Evolutionary conservation across 1,140 invertebrate species (phyloP), one percentile per base, ranked within the genome.

Genomic region (Sycophaga agraensis): DNA sequence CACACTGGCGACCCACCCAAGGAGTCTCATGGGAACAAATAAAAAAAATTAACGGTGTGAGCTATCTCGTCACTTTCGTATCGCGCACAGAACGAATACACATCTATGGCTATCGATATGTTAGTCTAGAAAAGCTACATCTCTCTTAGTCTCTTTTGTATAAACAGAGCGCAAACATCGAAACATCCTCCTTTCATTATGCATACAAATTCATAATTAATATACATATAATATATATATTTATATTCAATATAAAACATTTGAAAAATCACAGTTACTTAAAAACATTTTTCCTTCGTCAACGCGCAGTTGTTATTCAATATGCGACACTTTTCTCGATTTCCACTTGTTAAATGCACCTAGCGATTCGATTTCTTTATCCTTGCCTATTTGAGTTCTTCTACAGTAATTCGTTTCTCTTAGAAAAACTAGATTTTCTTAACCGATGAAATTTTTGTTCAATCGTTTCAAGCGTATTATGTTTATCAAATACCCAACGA

Each of bases 191-290:
- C 67, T 63, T 66, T 55, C 49, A 67, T 75, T 75, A 74, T 74
- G 66, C 71, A 69, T 71, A 77, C 59, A 75, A 76, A 74, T 70
- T 63, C 69, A 70, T 73, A 73, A 64, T 59, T 74, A 63, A 64
- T 72, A 66, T 73, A 71, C 64, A 68, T 68, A 58, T 71, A 73
- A 69, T 69, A 68, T 69, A 67, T 67, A 60, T 69, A 69, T 69
- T 65, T 67, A 65, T 71, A 66, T 74, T 67, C 68, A 69, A 72
- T 73, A 71, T 69, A 73, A 74, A 73, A 76, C 65, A 78, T 73
- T 73, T 70, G 68, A 73, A 77, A 71, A 79, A 78, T 78, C 75
- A 79, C 75, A 76, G 76, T 75, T 76, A 76, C 71, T 74, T 72
- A 70, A 76, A 74, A 73, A 72, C 62, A 70, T 54, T 66, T 62